These are phyloP conservation scores for Caenorhabditis angaria DNA, from an alignment of 2,888 invertebrate genomes.

Conservation along the genomic window DNA sequence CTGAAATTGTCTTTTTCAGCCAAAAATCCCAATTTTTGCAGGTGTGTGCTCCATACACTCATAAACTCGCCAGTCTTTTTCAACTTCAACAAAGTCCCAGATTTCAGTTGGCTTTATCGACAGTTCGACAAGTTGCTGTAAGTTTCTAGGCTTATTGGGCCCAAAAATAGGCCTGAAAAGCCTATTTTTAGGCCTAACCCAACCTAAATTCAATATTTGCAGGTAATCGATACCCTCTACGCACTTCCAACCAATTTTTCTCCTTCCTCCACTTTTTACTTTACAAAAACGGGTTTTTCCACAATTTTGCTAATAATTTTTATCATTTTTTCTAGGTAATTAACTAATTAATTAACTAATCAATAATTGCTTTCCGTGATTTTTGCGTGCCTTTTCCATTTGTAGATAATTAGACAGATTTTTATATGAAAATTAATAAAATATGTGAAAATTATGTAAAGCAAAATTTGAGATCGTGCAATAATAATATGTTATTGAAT, in stretches of 20 bases:
- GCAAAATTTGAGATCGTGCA: not conserved
- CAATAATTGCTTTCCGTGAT: constrained; percentile 2
- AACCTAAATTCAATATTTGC: constrained; percentile 21
- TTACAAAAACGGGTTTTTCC: not conserved
- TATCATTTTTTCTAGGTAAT: not conserved
- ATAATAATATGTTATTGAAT: not conserved
- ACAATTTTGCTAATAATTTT: not conserved
- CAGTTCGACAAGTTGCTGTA: constrained; percentile 63
- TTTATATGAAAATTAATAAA: not conserved
- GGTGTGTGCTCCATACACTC: constrained; percentile 65
- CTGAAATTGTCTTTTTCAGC: no score
- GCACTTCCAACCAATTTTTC: not conserved
- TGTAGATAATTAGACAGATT: not conserved
- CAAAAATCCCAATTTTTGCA: constrained; percentile 35
- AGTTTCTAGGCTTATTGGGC: not conserved
- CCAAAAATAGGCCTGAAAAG: no score
- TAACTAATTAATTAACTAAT: constrained; percentile 15
- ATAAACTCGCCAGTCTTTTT: constrained; percentile 59
- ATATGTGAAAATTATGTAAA: not conserved
- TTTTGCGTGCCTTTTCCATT: not conserved
- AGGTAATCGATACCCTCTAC: constrained; percentile 3
- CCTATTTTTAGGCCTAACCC: no score
- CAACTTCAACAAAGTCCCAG: constrained; percentile 60
- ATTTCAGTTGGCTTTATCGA: constrained; percentile 68
- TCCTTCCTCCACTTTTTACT: not conserved